Evolutionary conservation across 1,140 invertebrate species (phyloP).

Genomic region (Sitophilus oryzae): DNA sequence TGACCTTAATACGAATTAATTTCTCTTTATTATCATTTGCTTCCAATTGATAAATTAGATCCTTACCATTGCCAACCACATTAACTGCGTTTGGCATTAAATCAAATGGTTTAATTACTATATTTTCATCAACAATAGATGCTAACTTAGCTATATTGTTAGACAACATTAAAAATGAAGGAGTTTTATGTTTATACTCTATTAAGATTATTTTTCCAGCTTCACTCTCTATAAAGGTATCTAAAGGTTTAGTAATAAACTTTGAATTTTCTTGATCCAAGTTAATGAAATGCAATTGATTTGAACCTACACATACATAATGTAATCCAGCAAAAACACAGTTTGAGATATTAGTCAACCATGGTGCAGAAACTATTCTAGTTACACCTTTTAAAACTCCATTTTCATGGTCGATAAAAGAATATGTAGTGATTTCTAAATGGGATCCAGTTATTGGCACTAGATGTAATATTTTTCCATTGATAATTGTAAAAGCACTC

Average conservation of each 20-base stretch:
- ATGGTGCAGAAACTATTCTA: conserved; percentile 56
- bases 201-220: conserved; percentile 21
- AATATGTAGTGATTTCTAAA: conserved; percentile 64
- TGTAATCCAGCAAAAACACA: conserved; percentile 59
- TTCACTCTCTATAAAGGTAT: conserved; percentile 18
- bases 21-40: conserved; percentile 33
- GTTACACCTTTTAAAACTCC: conserved; percentile 44
- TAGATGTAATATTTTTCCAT: conserved; percentile 60
- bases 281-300: conserved; percentile 38
- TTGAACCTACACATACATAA: conserved; percentile 55
- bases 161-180: conserved; percentile 33
- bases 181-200: conserved; percentile 22
- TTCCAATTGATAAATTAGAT: conserved; percentile 31
- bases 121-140: conserved; percentile 24
- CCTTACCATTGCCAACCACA: conserved; percentile 16
- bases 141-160: conserved; percentile 33
- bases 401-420: conserved; percentile 60
- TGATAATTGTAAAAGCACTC: conserved; percentile 36
- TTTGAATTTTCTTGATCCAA: conserved; percentile 23
- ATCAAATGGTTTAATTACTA: conserved; percentile 28
- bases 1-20: conserved; percentile 26
- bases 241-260: conserved; percentile 27
- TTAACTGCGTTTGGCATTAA: conserved; percentile 32
- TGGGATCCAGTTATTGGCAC: conserved; percentile 58
- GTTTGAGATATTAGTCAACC: conserved; percentile 54